Percentiles rank a stretch among this genome's conserved stretches.
phyloP scores from a whole-genome alignment of 2,113 vertebrate genomes.

The Nansenia antarctica region DNA sequence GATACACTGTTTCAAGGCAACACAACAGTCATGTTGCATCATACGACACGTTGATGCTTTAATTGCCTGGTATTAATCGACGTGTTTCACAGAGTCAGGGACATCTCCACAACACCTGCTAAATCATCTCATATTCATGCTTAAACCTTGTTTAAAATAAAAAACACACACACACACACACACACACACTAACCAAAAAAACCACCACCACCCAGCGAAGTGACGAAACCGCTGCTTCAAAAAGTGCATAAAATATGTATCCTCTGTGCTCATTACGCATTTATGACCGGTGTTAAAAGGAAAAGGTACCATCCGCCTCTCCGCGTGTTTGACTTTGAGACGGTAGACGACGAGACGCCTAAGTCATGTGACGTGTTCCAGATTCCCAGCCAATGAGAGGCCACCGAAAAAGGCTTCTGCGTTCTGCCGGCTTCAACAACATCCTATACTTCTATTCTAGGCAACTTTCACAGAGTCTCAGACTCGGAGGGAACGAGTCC shows the following conservation, averaged over 20 bases:
- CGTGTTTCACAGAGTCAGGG: slow-evolving; percentile 20
- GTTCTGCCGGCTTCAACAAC: slow-evolving; percentile 47
- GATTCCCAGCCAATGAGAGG: slow-evolving; percentile 75
- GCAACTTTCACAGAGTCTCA: too few relatives aligned
- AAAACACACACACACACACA: slow-evolving; percentile 37
- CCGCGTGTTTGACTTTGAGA: slow-evolving; percentile 69
- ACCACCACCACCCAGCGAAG: too few relatives aligned
- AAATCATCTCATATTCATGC: slow-evolving; percentile 61
- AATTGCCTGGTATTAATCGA: slow-evolving; percentile 29
- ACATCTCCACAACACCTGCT: slow-evolving; percentile 47
- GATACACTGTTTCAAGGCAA: neutral
- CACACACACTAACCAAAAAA: slow-evolving; percentile 33
- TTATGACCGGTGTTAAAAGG: slow-evolving; percentile 77
- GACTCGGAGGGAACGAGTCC: too few relatives aligned
- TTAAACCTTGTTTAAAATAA: slow-evolving; percentile 63
- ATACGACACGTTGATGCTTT: neutral
- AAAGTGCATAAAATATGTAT: slow-evolving; percentile 76
- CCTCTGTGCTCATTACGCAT: slow-evolving; percentile 75
- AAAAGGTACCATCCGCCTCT: slow-evolving; percentile 69
- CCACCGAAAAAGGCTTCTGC: slow-evolving; percentile 43
- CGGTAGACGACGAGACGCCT: slow-evolving; percentile 69
- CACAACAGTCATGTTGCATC: neutral
- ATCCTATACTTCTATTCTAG: too few relatives aligned
- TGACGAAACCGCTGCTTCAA: slow-evolving; percentile 69
- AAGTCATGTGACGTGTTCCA: slow-evolving; percentile 75